These are phyloP conservation scores for Ceriagrion tenellum DNA, from an alignment of 2,888 invertebrate species.

Conservation along the genomic window DNA sequence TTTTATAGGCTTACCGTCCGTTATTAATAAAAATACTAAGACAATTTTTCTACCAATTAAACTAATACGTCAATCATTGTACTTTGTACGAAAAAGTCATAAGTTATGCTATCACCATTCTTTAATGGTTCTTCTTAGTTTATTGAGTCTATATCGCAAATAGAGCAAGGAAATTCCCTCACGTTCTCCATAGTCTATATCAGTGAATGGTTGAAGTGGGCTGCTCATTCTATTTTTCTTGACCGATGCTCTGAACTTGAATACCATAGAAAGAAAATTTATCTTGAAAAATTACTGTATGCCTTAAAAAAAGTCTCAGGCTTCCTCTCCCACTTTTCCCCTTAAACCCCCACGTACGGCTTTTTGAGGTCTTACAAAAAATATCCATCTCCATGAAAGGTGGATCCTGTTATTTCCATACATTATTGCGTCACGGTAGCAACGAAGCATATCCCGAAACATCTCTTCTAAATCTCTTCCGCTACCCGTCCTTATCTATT, in stretches of 20 bases:
- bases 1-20: too few species aligned
- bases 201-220: too few species aligned
- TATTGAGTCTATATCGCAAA: too few species aligned
- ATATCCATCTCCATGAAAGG: background rate
- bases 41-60: too few species aligned
- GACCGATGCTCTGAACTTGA: too few species aligned
- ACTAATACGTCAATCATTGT: too few species aligned
- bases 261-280: background rate
- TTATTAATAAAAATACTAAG: too few species aligned
- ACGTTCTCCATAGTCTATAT: too few species aligned
- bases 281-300: background rate
- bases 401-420: conserved; percentile 23
- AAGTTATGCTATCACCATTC: too few species aligned
- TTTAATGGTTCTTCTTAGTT: too few species aligned
- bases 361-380: background rate
- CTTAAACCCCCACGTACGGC: background rate
- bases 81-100: too few species aligned
- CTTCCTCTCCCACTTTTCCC: background rate
- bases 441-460: conserved; percentile 14
- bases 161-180: too few species aligned
- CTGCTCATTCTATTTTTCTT: background rate
- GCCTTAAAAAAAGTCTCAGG: background rate
- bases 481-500: conserved; percentile 6
- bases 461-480: conserved; percentile 12
- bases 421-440: conserved; percentile 33